Percentiles rank a stretch among this genome's conserved stretches.
Evolutionary conservation across 23 tunicate genomes (phyloP).

Genomic region (Botrylloides violaceus): DNA sequence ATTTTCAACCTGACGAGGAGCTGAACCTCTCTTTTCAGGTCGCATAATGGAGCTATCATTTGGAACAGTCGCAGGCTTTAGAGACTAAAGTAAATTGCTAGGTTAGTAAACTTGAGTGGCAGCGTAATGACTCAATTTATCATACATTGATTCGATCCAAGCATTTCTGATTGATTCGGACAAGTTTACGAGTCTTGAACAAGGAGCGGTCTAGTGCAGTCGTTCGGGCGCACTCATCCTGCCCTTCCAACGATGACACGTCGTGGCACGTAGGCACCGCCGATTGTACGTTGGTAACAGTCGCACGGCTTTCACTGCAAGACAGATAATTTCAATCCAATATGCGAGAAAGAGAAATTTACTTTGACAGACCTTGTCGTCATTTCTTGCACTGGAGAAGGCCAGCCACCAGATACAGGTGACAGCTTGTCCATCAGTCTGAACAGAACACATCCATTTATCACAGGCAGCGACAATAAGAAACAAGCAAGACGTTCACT

Average conservation of each 20-base stretch:
- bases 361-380: background rate
- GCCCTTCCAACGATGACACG: background rate
- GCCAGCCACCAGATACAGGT: constrained; percentile 28
- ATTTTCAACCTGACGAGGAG: constrained; percentile 20
- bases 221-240: constrained; percentile 30
- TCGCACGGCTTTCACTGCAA: background rate
- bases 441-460: too few relatives aligned
- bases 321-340: too few relatives aligned
- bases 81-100: constrained; percentile 13
- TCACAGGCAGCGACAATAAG: too few relatives aligned
- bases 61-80: constrained; percentile 44
- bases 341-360: background rate
- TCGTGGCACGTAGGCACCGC: too few relatives aligned
- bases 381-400: constrained; percentile 15
- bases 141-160: background rate
- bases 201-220: constrained; percentile 20
- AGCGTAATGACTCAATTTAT: too few relatives aligned
- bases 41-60: constrained; percentile 52
- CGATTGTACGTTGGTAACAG: too few relatives aligned
- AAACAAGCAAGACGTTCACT: too few relatives aligned
- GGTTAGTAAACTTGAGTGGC: too few relatives aligned
- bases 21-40: background rate
- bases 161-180: background rate
- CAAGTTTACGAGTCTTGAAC: constrained; percentile 2
- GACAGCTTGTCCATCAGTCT: constrained; percentile 32